phyloP scores from a whole-genome alignment of 1,140 invertebrate species.

The Heliothis virescens region DNA sequence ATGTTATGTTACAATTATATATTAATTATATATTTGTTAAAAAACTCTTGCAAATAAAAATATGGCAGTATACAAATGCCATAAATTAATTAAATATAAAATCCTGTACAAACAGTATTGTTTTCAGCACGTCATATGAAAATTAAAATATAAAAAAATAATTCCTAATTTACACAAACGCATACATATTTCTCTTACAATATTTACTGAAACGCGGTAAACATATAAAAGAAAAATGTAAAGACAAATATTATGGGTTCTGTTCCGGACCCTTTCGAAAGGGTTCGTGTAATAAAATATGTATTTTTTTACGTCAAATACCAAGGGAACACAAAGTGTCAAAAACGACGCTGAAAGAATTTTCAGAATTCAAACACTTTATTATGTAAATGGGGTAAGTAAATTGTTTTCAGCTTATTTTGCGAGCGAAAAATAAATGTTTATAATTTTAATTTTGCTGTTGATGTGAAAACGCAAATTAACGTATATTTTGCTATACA shows the following conservation, averaged over 20 bases:
- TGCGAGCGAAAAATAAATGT: too few relatives aligned
- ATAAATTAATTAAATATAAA: not conserved
- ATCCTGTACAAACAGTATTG: not conserved
- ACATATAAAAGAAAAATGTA: conserved; percentile 10
- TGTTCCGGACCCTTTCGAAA: not conserved
- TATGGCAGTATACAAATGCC: too few relatives aligned
- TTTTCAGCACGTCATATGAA: not conserved
- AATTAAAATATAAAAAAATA: not conserved
- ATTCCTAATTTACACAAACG: not conserved
- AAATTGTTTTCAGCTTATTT: too few relatives aligned
- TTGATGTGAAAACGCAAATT: too few relatives aligned
- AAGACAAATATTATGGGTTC: conserved; percentile 28
- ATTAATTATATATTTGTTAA: too few relatives aligned
- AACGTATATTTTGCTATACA: too few relatives aligned
- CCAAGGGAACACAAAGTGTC: not conserved
- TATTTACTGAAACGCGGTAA: conserved; percentile 16
- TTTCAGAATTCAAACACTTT: not conserved
- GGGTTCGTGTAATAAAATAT: conserved; percentile 20
- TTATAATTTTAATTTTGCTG: too few relatives aligned
- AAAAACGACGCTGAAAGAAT: not conserved
- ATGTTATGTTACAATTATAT: too few relatives aligned
- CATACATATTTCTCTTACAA: not conserved
- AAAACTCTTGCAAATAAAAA: too few relatives aligned
- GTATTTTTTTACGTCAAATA: not conserved
- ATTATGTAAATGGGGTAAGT: not conserved